These are phyloP conservation scores for Pecten maximus DNA, from an alignment of 2,888 invertebrate species.

Conservation along the genomic window DNA sequence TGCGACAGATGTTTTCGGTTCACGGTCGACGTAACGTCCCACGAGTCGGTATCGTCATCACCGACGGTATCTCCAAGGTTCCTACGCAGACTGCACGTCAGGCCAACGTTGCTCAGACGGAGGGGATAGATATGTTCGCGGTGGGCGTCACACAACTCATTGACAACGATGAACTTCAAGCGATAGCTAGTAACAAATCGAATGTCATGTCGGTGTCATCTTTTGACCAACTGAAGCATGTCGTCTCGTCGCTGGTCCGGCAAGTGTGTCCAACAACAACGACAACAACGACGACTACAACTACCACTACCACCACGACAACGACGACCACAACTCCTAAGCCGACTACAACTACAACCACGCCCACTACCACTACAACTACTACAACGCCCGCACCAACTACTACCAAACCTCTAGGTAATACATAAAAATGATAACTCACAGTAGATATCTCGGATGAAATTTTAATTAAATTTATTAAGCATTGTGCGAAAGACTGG, in stretches of 20 bases:
- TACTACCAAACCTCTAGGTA: constrained; percentile 41
- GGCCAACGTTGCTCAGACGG: constrained; percentile 45
- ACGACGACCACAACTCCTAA: constrained; percentile 43
- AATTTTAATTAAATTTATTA: no score
- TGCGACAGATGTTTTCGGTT: constrained; percentile 53
- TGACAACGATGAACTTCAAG: constrained; percentile 51
- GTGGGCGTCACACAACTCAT: constrained; percentile 55
- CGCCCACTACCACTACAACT: constrained; percentile 48
- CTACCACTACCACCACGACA: constrained; percentile 44
- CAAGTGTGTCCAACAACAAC: constrained; percentile 50
- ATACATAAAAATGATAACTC: no score
- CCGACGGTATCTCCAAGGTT: constrained; percentile 59
- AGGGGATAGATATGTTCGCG: constrained; percentile 55
- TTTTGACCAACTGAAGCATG: constrained; percentile 55
- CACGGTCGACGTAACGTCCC: constrained; percentile 51
- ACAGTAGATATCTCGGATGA: no score
- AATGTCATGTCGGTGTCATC: constrained; percentile 51
- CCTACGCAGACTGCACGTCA: constrained; percentile 47
- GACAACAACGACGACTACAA: not conserved
- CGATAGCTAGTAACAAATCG: constrained; percentile 51
- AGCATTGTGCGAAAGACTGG: no score
- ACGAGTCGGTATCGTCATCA: constrained; percentile 57
- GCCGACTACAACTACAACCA: not conserved
- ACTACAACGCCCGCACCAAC: constrained; percentile 43
- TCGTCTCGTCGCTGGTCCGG: constrained; percentile 48